Conservation (phyloP, 2,888 invertebrate species). For the Eugnorisma glareosa region DNA sequence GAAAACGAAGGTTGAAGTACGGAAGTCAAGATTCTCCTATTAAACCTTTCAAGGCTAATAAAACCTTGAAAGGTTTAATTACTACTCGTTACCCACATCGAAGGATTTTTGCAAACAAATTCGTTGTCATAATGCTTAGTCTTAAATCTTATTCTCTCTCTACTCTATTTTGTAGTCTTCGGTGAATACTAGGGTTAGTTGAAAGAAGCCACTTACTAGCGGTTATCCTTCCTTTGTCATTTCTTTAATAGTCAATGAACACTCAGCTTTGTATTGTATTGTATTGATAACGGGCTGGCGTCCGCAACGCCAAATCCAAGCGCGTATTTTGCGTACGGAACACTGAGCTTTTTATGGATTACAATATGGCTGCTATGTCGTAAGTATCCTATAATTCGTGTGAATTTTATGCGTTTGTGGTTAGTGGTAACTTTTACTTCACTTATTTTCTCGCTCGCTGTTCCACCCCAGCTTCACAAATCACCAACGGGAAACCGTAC, state of each 20-base stretch:
- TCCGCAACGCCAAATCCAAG: too few relatives aligned
- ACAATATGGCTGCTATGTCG: neutral
- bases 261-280: too few relatives aligned
- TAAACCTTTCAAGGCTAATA: neutral
- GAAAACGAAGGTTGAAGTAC: too few relatives aligned
- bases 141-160: too few relatives aligned
- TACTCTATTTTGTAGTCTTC: too few relatives aligned
- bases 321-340: too few relatives aligned
- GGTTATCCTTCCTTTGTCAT: too few relatives aligned
- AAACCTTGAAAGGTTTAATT: too few relatives aligned
- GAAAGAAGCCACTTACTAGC: neutral
- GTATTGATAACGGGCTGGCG: too few relatives aligned
- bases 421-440: neutral
- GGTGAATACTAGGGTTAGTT: neutral
- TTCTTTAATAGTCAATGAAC: neutral
- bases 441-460: neutral
- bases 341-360: too few relatives aligned
- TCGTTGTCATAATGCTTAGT: neutral
- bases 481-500: constrained; percentile 31
- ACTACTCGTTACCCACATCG: neutral
- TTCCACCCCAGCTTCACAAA: constrained; percentile 8
- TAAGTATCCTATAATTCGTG: neutral
- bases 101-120: neutral
- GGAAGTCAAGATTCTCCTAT: neutral
- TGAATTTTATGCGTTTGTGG: neutral